Conservation (phyloP, 2,113 vertebrate species). For the Myotis brandtii region DNA sequence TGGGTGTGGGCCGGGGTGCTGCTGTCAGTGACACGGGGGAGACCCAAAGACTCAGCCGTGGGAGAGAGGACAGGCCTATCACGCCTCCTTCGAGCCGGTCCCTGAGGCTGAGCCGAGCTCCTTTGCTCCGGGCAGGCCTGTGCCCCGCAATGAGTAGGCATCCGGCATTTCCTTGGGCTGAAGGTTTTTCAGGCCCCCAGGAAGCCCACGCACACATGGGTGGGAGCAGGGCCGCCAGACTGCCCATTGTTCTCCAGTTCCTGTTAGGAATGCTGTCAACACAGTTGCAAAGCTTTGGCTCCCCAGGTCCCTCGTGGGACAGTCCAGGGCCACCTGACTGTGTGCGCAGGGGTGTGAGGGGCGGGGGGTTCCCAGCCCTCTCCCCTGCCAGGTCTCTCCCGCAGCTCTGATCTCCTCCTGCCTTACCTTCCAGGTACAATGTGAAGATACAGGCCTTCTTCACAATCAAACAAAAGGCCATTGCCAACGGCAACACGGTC, state of each 20-base stretch:
- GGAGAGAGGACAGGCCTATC: too few species aligned
- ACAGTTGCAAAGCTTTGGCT: too few species aligned
- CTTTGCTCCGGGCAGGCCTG: neutral
- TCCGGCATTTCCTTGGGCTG: neutral
- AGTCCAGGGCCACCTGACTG: rapidly evolving
- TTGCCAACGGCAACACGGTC: conserved; percentile 93
- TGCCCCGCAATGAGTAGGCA: rapidly evolving
- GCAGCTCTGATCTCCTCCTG: neutral
- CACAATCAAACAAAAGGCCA: conserved; percentile 90
- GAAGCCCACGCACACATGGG: neutral
- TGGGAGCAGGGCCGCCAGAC: neutral
- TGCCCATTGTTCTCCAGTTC: neutral
- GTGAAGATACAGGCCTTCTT: conserved; percentile 92
- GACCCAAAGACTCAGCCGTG: rapidly evolving
- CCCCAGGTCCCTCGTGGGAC: rapidly evolving
- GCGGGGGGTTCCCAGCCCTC: rapidly evolving
- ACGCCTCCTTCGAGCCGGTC: neutral
- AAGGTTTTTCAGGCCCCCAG: neutral
- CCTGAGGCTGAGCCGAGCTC: neutral
- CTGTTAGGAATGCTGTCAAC: neutral
- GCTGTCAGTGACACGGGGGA: rapidly evolving
- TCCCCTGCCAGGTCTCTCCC: rapidly evolving
- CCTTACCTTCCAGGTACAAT: conserved; percentile 91
- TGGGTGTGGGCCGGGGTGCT: too few species aligned
- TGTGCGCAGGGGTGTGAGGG: rapidly evolving